Percentiles rank a stretch among this genome's conserved stretches.
These are phyloP conservation scores for Crocallis elinguaria DNA, from an alignment of 2,888 invertebrate genomes.

Conservation along the genomic window DNA sequence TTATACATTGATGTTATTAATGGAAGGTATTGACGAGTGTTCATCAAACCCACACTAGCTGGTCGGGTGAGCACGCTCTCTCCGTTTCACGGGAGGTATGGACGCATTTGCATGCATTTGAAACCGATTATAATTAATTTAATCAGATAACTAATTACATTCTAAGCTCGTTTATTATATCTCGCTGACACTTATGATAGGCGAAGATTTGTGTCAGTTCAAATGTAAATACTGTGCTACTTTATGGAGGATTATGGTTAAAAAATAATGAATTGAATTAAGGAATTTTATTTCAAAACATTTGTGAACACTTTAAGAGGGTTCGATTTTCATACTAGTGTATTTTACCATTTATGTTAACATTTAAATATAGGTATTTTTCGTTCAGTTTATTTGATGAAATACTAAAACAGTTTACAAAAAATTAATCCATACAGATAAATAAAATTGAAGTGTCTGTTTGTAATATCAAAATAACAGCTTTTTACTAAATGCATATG, in stretches of 20 bases:
- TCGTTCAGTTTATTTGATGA: too few relatives aligned
- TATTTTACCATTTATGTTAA: too few relatives aligned
- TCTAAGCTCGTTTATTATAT: slow-evolving; percentile 1
- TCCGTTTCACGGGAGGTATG: slow-evolving; percentile 75
- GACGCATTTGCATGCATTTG: slow-evolving; percentile 74
- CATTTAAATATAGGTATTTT: too few relatives aligned
- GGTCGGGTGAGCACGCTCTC: slow-evolving; percentile 68
- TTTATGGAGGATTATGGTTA: background rate
- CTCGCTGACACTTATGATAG: background rate
- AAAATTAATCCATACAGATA: too few relatives aligned
- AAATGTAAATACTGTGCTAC: background rate
- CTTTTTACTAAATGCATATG: too few relatives aligned
- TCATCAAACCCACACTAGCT: slow-evolving; percentile 54
- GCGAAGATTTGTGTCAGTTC: slow-evolving; percentile 2
- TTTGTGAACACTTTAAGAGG: too few relatives aligned
- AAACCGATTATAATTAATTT: slow-evolving; percentile 65
- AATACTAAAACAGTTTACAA: too few relatives aligned
- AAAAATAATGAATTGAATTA: background rate
- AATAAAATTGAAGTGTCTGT: too few relatives aligned
- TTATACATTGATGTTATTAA: slow-evolving; percentile 40
- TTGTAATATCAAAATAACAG: too few relatives aligned
- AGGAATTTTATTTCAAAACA: too few relatives aligned
- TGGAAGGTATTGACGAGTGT: slow-evolving; percentile 53
- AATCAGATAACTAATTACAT: slow-evolving; percentile 59
- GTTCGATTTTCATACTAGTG: too few relatives aligned